These are phyloP conservation scores for Paramisgurnus dabryanus DNA, from an alignment of 2,113 vertebrate genomes.

Conservation along the genomic window DNA sequence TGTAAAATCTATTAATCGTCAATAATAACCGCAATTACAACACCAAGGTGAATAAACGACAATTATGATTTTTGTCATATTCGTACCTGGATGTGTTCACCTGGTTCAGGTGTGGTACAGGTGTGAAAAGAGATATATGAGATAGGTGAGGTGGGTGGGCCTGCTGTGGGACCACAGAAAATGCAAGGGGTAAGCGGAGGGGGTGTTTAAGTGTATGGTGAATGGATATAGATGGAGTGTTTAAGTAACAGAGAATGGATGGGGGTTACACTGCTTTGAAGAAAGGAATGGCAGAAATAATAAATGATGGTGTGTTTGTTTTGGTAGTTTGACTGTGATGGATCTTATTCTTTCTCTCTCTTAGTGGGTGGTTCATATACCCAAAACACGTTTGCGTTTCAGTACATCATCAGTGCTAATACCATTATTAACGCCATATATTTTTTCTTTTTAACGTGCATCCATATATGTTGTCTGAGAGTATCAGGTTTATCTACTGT, in stretches of 20 bases:
- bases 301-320: slow-evolving; percentile 48
- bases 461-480: background rate
- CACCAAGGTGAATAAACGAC: no score
- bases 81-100: slow-evolving; percentile 2
- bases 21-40: no score
- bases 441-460: background rate
- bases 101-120: slow-evolving; percentile 28
- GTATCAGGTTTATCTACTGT: background rate
- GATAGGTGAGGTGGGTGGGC: slow-evolving; percentile 43
- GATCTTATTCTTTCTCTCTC: slow-evolving; percentile 22
- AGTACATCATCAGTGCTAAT: background rate
- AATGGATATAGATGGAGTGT: slow-evolving; percentile 1
- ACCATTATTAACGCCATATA: slow-evolving; percentile 31
- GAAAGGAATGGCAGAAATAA: slow-evolving; percentile 26
- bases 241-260: slow-evolving; percentile 22
- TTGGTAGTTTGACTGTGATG: slow-evolving; percentile 46
- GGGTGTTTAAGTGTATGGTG: slow-evolving; percentile 9
- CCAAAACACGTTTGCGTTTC: slow-evolving; percentile 15
- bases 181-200: background rate
- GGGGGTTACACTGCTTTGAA: slow-evolving; percentile 25
- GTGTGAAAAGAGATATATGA: slow-evolving; percentile 35
- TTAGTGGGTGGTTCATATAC: slow-evolving; percentile 48
- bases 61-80: no score
- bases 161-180: slow-evolving; percentile 19
- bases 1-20: no score